Evolutionary conservation across 2,113 vertebrate species (phyloP).

Genomic region (Azemiops feae): DNA sequence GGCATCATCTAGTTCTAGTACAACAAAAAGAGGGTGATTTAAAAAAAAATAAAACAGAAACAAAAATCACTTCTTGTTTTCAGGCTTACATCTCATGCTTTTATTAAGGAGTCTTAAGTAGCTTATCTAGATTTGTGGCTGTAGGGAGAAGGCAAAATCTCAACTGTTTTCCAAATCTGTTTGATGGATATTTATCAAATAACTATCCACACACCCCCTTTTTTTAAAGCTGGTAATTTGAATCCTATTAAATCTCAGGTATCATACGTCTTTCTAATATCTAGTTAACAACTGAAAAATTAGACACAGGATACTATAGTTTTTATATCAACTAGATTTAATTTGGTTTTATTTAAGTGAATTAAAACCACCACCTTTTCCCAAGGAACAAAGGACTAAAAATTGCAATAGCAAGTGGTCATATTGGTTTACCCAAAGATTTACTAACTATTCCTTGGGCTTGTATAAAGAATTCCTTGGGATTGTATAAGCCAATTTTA

Average conservation of each 20-base stretch:
- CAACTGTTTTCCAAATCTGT: background rate
- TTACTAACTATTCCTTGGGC: too few relatives aligned
- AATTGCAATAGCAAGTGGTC: background rate
- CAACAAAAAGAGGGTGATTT: background rate
- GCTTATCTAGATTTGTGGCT: background rate
- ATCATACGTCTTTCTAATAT: background rate
- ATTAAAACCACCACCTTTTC: background rate
- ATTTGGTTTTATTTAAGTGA: background rate
- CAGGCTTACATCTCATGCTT: background rate
- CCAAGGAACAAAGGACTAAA: background rate
- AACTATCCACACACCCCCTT: background rate
- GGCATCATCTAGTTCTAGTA: background rate
- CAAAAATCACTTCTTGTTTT: background rate
- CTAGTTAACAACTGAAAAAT: background rate
- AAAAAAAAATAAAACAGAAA: rapidly evolving
- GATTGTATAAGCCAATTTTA: too few relatives aligned
- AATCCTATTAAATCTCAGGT: background rate
- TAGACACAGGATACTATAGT: background rate
- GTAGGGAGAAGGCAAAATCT: background rate
- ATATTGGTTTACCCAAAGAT: too few relatives aligned
- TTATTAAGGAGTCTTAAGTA: background rate
- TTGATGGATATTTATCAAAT: background rate
- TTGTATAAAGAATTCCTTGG: too few relatives aligned
- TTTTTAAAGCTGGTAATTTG: background rate
- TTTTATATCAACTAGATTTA: background rate